Conservation (phyloP, 2,888 invertebrate species). For the Pollenia griseotomentosa region DNA sequence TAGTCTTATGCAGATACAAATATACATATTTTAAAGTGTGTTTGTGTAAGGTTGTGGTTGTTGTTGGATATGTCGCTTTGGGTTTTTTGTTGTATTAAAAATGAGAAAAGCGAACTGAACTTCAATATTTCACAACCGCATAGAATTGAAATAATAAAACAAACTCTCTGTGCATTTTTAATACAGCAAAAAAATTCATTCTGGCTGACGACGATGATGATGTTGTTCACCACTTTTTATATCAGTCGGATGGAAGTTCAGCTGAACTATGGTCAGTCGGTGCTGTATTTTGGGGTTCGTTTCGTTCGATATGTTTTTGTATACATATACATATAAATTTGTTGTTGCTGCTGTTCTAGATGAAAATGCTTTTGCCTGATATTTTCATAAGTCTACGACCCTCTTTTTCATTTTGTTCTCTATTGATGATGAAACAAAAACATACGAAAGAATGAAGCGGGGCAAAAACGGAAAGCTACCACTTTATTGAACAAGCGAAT, state of each 20-base stretch:
- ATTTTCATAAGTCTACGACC: constrained; percentile 57
- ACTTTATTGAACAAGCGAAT: constrained; percentile 52
- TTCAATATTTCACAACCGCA: constrained; percentile 55
- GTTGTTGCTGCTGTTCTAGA: constrained; percentile 36
- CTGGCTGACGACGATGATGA: constrained; percentile 13
- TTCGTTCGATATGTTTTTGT: constrained; percentile 1
- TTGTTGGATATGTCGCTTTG: constrained; percentile 34
- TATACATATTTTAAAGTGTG: neutral
- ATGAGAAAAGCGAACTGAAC: constrained; percentile 62
- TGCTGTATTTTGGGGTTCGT: constrained; percentile 50
- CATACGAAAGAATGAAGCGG: constrained; percentile 18
- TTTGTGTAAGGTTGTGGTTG: constrained; percentile 26
- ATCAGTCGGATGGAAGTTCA: constrained; percentile 48
- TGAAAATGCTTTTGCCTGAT: constrained; percentile 42
- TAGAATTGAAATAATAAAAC: constrained; percentile 25
- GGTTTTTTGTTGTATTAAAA: constrained; percentile 26
- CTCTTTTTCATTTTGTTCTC: constrained; percentile 56
- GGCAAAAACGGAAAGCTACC: constrained; percentile 58
- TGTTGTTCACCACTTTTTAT: constrained; percentile 56
- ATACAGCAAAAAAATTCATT: neutral
- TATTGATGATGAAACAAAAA: constrained; percentile 34
- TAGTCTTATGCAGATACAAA: constrained; percentile 8
- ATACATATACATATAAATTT: neutral
- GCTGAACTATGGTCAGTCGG: constrained; percentile 2
- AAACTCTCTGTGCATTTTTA: constrained; percentile 50